Evolutionary conservation across 2,888 invertebrate species (phyloP), one percentile per base, ranked within the genome.

Genomic region (Lapara coniferarum): DNA sequence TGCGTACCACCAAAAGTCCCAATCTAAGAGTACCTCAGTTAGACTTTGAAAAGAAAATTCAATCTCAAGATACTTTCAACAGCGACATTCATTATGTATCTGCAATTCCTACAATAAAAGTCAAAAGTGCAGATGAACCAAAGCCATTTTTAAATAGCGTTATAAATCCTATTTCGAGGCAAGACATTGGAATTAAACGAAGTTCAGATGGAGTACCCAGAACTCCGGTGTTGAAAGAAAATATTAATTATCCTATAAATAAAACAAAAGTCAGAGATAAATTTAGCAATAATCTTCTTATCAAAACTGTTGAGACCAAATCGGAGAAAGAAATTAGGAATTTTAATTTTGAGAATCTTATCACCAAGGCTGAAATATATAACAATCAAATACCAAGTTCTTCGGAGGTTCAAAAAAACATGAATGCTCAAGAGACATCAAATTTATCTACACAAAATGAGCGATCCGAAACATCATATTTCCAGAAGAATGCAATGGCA

Each of bases 331-430:
- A 93, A 71, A 83, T 87, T 30, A 84, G 89, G 69, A 89, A 89
- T 74, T 94, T 89, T 72, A 94, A 94, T 86, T 94, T 93, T 79
- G 94, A 94, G 81, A 93, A 89, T 77, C 78, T 94, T 56, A 94
- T 94, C 79, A 93, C 94, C 1, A 94, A 94, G 82, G 88, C 90
- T 58, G 94, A 94, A 89, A 94, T 94, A 76, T 91, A 88, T 71
- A 94, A 90, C 74, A 90, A 89, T 77, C 90, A 91, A 81, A 89
- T 93, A 69, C 88, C 86, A 70, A 91, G 87, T 82, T 89, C 91
- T 44, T 82, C 90, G 5, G 94, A 93, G 71, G 88, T 89, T 30
- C 90, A 90, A 79, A 91, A 89, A 73, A 92, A 89, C 79, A 87
- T 81, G 10, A 90, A 87, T 73, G 82, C 81, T 71, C 86, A 87